Evolutionary conservation across 2,888 invertebrate genomes (phyloP), one percentile per base, ranked within the genome.

Genomic region (Rhamnusium bicolor): DNA sequence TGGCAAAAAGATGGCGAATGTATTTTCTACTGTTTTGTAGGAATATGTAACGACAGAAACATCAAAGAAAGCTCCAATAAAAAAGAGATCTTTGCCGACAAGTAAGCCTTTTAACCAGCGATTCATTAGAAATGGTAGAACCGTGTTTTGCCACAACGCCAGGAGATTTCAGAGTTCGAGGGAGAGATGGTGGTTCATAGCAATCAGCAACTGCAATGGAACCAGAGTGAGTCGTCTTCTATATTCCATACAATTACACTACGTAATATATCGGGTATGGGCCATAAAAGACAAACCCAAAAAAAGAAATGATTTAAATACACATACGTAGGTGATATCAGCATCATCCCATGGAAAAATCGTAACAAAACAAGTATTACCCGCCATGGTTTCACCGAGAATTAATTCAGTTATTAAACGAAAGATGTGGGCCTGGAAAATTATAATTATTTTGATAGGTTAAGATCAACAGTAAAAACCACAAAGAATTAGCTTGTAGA

Each of bases 111-210:
- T 89, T 76, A 88, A 90, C 72, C 67, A 66, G 21, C 70, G 74
- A 74, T 74, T 75, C 78, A 74, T 69, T 80, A 80, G 75, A 10
- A 71, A 47, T 7, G 77, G 82, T 4, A 77, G 82, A 67, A 79
- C 74, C 4, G 90, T 93, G 0, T 89, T 90, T 3, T 94, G 94
- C 80, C 91, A 91, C 79, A 93, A 93, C 82, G 90, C 92, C 0
- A 89, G 96, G 66, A 90, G 92, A 67, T 97, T 97, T 86, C 89
- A 93, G 2, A 95, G 96, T 0, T 91, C 94, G 0, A 90, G 98
- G 63, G 96, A 96, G 84, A 89, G 98, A 27, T 98, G 98, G 98
- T 98, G 98, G 98, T 98, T 96, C 83, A 92, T 98, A 32, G 97
- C 95, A 0, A 89, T 96, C 40, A 94, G 95, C 76, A 95, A 95